These are phyloP conservation scores for Tragopan temminckii DNA, from an alignment of 2,797 vertebrate species.

Conservation along the genomic window DNA sequence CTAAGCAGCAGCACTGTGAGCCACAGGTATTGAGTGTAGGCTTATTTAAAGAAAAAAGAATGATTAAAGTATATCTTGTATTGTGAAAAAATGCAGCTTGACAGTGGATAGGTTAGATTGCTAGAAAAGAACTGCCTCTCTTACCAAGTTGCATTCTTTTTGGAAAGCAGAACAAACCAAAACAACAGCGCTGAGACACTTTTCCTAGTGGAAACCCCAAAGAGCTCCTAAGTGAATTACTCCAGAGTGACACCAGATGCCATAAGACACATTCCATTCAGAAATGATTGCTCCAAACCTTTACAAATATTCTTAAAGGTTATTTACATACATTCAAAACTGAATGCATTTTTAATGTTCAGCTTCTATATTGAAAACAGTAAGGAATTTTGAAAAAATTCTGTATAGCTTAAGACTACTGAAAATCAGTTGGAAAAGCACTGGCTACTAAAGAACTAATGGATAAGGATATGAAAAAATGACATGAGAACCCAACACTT, in stretches of 20 bases:
- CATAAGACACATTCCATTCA: background rate
- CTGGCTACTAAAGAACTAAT: background rate
- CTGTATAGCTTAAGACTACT: background rate
- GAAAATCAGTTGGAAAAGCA: background rate
- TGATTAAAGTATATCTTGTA: conserved; percentile 12
- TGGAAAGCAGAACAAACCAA: background rate
- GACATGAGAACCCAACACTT: background rate
- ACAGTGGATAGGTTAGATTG: background rate
- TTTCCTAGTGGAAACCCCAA: background rate
- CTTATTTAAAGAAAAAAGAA: conserved; percentile 19
- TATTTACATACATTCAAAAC: background rate
- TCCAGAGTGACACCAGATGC: background rate
- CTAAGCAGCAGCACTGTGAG: background rate
- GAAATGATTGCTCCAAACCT: background rate
- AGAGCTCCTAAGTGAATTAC: background rate
- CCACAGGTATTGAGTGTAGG: background rate
- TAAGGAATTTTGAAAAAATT: background rate
- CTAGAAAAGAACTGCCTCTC: background rate
- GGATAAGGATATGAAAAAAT: background rate
- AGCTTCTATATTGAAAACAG: background rate
- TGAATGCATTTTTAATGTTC: background rate
- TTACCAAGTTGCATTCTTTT: background rate
- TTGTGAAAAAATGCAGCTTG: background rate
- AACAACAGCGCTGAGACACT: background rate
- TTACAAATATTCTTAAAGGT: background rate